Base-by-base conservation (phyloP, 2,888 invertebrate genomes). In the Scaptomyza reducta region DNA sequence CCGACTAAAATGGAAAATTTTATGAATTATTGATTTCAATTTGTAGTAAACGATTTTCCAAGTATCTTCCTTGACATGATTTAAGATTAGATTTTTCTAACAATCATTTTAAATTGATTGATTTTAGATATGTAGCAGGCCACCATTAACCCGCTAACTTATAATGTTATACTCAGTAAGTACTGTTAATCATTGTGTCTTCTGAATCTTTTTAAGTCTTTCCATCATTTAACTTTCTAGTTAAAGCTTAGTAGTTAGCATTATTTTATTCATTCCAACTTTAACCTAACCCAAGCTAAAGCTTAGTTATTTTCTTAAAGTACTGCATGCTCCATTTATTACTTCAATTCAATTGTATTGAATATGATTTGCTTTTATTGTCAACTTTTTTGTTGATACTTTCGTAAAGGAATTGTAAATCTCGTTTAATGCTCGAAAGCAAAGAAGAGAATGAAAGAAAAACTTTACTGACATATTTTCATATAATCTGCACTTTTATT, bases 401-500 rank as follows among this genome's bases (percentile, higher is more conserved):
- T 53, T 38, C 25, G 38, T n/a, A 33, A 54, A 54, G 59, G 29
- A 22, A 45, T 59, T 69, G 54, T 68, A 54, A 70, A 49, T 68
- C 65, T 53, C 35, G 41, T 63, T 69, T 62, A 55, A 64, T 64
- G 54, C 33, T 25, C 16, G 16, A 42, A 40, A 27, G 61, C 16
- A 50, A 49, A 31, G 33, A n/a, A 33, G 6, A 22, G 16, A 40
- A 40, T 6, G 10, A 16, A 40, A 40, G 10, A 40, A 40, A 79
- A 82, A 67, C 62, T 82, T 70, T 67, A 29, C 64, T 70, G 76
- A 83, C 78, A 79, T 79, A 78, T 83, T 78, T 76, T 86, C 65
- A 70, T 70, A 85, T 79, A 79, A 80, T 82, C 79, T 79, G 79
- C 83, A 79, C 76, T 82, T 86, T 86, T 82, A 86, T 86, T 86